Percentiles rank a stretch among this genome's conserved stretches.
phyloP scores from a whole-genome alignment of 64 coral and sea anemone genomes.

The Montipora efflorescens region DNA sequence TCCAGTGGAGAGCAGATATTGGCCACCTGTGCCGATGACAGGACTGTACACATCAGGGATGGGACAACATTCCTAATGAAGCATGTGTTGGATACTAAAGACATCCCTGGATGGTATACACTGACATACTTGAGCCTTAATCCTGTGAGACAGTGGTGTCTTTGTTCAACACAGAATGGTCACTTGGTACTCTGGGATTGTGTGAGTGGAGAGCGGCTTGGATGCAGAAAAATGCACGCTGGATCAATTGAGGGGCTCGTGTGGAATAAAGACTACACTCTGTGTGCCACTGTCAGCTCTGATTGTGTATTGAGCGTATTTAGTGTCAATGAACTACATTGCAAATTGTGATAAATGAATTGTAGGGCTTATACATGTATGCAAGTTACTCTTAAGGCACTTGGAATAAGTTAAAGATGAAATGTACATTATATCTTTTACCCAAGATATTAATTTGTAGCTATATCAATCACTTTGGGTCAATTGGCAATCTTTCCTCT shows the following conservation, averaged over 20 bases:
- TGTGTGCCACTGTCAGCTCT: slow-evolving; percentile 87
- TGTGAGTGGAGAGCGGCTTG: slow-evolving; percentile 65
- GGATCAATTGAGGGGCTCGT: slow-evolving; percentile 87
- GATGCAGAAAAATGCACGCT: slow-evolving; percentile 84
- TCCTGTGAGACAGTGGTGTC: slow-evolving; percentile 65
- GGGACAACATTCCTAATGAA: slow-evolving; percentile 73
- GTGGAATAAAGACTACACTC: slow-evolving; percentile 76
- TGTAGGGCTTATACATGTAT: background rate
- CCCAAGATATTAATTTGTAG: too few relatives aligned
- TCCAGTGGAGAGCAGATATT: slow-evolving; percentile 56
- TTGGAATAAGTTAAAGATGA: too few relatives aligned
- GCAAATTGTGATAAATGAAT: slow-evolving; percentile 6
- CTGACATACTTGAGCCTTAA: slow-evolving; percentile 86
- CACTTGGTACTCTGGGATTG: slow-evolving; percentile 87
- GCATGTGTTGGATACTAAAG: slow-evolving; percentile 63
- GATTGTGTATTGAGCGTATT: slow-evolving; percentile 93
- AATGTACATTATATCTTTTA: too few relatives aligned
- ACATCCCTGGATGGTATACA: slow-evolving; percentile 89
- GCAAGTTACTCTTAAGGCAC: too few relatives aligned
- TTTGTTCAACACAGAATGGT: slow-evolving; percentile 95
- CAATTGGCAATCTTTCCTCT: too few relatives aligned
- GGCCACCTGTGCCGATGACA: slow-evolving; percentile 91
- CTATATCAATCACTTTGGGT: too few relatives aligned
- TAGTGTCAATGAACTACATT: background rate
- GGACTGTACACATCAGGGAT: slow-evolving; percentile 79